Percentiles rank a stretch among this genome's conserved stretches.
These are phyloP conservation scores for Pristionchus mayeri DNA, from an alignment of 2,888 invertebrate genomes.

Conservation along the genomic window DNA sequence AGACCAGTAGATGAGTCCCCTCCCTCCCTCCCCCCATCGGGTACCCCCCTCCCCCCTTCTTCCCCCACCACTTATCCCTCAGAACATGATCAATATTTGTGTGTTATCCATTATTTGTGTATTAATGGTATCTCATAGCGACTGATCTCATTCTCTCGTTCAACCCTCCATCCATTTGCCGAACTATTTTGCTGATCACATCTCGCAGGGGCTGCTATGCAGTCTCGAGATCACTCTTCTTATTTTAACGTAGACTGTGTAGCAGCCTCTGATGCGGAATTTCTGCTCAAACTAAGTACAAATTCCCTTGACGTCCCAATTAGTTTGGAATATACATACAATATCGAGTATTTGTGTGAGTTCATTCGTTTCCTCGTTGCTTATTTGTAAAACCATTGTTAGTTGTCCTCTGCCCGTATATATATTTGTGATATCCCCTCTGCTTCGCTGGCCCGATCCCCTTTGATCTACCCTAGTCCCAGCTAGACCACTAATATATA, in stretches of 20 bases:
- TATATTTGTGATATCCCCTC: neutral
- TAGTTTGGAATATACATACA: slow-evolving; percentile 21
- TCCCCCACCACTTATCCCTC: neutral
- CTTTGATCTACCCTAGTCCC: neutral
- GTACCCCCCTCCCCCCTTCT: too few species aligned
- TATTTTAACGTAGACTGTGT: slow-evolving; percentile 27
- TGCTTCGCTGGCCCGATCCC: slow-evolving; percentile 28
- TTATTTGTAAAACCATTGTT: neutral
- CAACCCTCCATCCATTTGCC: neutral
- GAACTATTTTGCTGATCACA: slow-evolving; percentile 21
- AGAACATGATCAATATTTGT: slow-evolving; percentile 39
- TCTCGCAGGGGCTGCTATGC: slow-evolving; percentile 46
- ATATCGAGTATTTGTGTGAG: slow-evolving; percentile 35
- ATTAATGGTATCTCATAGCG: neutral
- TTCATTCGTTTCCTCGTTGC: neutral
- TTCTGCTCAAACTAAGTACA: slow-evolving; percentile 47
- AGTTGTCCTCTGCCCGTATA: neutral
- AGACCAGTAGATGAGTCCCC: neutral
- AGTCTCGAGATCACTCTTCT: neutral
- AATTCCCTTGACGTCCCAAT: neutral
- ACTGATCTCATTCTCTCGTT: slow-evolving; percentile 24
- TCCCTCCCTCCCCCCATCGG: neutral
- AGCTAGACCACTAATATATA: neutral
- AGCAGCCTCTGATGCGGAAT: slow-evolving; percentile 33
- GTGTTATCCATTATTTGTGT: neutral